Conservation (phyloP, 2,888 invertebrate genomes). For the Tiphia femorata region DNA sequence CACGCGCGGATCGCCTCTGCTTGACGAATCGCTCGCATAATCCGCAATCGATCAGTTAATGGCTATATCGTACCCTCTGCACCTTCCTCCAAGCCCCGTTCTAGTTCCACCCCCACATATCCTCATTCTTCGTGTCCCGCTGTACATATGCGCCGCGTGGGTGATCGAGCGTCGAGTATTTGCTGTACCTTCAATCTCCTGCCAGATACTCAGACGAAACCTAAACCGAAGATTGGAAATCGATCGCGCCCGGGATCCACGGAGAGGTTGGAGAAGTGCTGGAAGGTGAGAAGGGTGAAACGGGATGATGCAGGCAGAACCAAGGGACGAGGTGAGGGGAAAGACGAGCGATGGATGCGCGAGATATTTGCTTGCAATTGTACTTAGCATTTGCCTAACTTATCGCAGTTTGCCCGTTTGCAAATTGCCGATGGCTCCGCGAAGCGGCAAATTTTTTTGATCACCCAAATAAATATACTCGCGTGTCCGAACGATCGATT, state of each 20-base stretch:
- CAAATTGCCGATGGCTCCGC: slow-evolving; percentile 21
- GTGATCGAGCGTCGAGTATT: slow-evolving; percentile 37
- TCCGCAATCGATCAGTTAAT: slow-evolving; percentile 37
- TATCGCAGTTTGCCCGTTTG: slow-evolving; percentile 15
- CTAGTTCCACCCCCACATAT: too few species aligned
- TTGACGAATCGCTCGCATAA: slow-evolving; percentile 38
- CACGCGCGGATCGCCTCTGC: slow-evolving; percentile 13
- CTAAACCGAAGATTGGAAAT: slow-evolving; percentile 49
- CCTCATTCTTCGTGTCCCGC: too few species aligned
- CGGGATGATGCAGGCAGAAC: too few species aligned
- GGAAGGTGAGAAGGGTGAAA: too few species aligned
- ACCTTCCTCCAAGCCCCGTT: too few species aligned
- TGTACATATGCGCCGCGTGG: slow-evolving; percentile 23
- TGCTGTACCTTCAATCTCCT: slow-evolving; percentile 28
- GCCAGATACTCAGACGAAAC: slow-evolving; percentile 25
- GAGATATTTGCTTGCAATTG: slow-evolving; percentile 44
- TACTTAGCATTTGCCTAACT: slow-evolving; percentile 21
- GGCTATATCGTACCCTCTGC: slow-evolving; percentile 41
- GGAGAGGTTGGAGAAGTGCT: too few species aligned
- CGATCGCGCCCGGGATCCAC: slow-evolving; percentile 24
- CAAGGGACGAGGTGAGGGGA: too few species aligned
- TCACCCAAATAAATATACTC: not conserved
- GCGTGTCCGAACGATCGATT: not conserved
- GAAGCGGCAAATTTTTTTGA: too few species aligned
- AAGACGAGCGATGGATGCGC: slow-evolving; percentile 17